phyloP scores from a whole-genome alignment of 1,140 invertebrate genomes.

The Ceratosolen solmsi region DNA sequence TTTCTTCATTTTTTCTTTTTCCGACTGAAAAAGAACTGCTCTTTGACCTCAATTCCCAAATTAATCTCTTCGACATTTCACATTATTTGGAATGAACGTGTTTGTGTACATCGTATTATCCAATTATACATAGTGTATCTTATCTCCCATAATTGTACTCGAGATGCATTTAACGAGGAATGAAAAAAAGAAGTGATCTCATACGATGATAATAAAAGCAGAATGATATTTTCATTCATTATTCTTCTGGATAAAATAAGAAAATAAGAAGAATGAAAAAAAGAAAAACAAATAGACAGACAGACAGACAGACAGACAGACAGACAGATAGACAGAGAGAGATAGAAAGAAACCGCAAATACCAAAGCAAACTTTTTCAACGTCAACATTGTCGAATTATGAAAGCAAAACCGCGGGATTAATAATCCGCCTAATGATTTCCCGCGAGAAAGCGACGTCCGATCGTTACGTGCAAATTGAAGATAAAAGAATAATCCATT shows the following conservation, averaged over 20 bases:
- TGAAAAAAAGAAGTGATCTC: not conserved
- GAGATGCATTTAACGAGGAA: not conserved
- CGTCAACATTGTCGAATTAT: no score
- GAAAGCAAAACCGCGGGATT: no score
- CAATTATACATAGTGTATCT: constrained; percentile 6
- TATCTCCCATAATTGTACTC: constrained; percentile 24
- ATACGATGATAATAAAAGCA: not conserved
- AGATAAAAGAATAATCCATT: not conserved
- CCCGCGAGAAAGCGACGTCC: not conserved
- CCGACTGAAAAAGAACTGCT: not conserved
- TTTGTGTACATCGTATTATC: not conserved
- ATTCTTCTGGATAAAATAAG: no score
- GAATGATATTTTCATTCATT: no score
- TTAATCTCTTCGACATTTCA: constrained; percentile 19
- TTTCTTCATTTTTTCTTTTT: not conserved
- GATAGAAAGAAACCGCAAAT: not conserved
- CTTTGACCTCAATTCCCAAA: constrained; percentile 46
- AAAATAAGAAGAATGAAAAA: not conserved
- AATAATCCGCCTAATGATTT: no score
- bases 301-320: no score
- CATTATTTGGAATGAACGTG: not conserved
- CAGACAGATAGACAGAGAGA: no score
- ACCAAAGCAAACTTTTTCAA: no score
- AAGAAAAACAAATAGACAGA: no score
- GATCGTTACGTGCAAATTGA: no score